phyloP scores from a whole-genome alignment of 1,140 invertebrate genomes.

The Papilio polyxenes region DNA sequence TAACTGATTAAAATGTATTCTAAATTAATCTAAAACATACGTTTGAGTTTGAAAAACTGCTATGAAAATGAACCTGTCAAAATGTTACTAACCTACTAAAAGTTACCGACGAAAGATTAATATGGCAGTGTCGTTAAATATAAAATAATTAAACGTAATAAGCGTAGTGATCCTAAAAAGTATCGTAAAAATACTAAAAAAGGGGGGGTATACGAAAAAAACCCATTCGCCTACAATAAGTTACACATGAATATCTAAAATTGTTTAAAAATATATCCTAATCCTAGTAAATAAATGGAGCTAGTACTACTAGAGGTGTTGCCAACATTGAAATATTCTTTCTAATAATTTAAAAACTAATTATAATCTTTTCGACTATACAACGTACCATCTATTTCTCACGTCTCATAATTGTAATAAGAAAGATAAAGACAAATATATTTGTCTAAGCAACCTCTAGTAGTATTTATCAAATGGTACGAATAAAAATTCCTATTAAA shows the following conservation, averaged over 20 bases:
- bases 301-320: constrained; percentile 1
- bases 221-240: constrained; percentile 32
- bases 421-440: constrained; percentile 32
- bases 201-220: constrained; percentile 20
- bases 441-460: constrained; percentile 28
- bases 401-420: constrained; percentile 8
- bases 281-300: constrained; percentile 13
- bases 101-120: constrained; percentile 46
- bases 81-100: constrained; percentile 39
- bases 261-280: constrained; percentile 27
- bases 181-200: constrained; percentile 46
- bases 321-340: neutral
- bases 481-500: constrained; percentile 20
- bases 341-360: neutral
- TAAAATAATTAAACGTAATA: constrained; percentile 59
- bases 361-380: neutral
- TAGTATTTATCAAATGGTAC: constrained; percentile 8
- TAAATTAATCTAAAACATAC: constrained; percentile 44
- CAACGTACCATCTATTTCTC: constrained; percentile 5
- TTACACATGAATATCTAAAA: constrained; percentile 36
- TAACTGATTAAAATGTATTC: constrained; percentile 46
- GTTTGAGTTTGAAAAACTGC: constrained; percentile 26
- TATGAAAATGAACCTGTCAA: constrained; percentile 23
- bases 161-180: constrained; percentile 61
- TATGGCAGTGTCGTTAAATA: constrained; percentile 69